Percentiles rank a stretch among this genome's conserved stretches.
Evolutionary conservation across 2,797 vertebrate species (phyloP).

Genomic region (Sebastolobus altivelis): DNA sequence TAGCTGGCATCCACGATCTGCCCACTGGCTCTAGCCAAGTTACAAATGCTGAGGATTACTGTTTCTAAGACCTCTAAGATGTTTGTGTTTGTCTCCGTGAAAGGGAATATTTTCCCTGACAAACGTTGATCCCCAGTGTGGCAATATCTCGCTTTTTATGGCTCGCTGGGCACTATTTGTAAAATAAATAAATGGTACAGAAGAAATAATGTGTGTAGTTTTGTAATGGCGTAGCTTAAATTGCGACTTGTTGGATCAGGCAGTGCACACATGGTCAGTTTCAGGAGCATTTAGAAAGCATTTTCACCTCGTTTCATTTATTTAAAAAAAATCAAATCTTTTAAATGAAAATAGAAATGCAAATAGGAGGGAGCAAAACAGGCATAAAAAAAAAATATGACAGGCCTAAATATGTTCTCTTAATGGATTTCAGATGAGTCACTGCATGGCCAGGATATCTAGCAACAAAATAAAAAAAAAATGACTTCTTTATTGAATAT

Average conservation of each 20-base stretch:
- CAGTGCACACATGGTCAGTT: neutral
- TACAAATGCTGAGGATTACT: neutral
- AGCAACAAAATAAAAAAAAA: slow-evolving; percentile 33
- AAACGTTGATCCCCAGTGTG: neutral
- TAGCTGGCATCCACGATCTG: neutral
- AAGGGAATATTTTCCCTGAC: slow-evolving; percentile 20
- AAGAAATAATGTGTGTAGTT: neutral
- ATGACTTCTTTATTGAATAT: slow-evolving; percentile 45
- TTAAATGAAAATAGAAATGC: neutral
- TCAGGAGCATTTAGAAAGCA: slow-evolving; percentile 4
- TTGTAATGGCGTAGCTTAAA: neutral
- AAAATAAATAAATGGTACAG: neutral
- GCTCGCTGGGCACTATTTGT: neutral
- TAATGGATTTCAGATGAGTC: slow-evolving; percentile 42
- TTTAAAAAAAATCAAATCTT: neutral
- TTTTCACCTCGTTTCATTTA: slow-evolving; percentile 12
- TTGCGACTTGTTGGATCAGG: neutral
- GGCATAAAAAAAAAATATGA: slow-evolving; percentile 24
- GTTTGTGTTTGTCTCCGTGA: slow-evolving; percentile 8
- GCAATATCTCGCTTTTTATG: neutral
- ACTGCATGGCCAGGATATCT: slow-evolving; percentile 31
- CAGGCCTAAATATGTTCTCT: slow-evolving; percentile 12
- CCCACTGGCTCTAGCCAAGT: neutral
- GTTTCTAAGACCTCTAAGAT: neutral
- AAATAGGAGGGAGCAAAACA: slow-evolving; percentile 13